phyloP scores from a whole-genome alignment of 2,797 vertebrate species.

The Pseudomugil gertrudae region DNA sequence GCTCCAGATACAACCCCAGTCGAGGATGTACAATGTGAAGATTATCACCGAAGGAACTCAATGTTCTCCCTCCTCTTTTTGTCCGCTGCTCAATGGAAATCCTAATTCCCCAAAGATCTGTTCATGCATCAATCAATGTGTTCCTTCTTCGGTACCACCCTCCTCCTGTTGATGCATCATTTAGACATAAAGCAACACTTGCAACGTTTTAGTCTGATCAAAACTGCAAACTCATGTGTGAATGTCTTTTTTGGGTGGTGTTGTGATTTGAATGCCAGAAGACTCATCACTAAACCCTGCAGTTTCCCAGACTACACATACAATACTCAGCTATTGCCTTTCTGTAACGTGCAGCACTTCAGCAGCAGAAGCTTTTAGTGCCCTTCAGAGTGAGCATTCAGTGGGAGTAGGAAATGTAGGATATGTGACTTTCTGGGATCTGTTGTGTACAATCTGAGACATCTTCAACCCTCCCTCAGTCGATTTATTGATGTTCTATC shows the following conservation, averaged over 20 bases:
- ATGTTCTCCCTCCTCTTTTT: constrained; percentile 26
- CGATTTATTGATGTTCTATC: too few species aligned
- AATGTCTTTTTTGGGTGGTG: constrained; percentile 26
- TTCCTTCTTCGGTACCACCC: constrained; percentile 28
- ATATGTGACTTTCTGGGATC: too few species aligned
- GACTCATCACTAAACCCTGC: constrained; percentile 15
- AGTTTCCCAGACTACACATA: constrained; percentile 11
- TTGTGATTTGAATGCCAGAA: constrained; percentile 17
- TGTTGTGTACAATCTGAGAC: too few species aligned
- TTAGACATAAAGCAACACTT: constrained; percentile 36
- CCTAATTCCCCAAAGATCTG: constrained; percentile 24
- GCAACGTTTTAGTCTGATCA: not conserved
- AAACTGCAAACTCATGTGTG: constrained; percentile 19
- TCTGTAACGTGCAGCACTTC: constrained; percentile 7
- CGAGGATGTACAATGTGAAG: constrained; percentile 13
- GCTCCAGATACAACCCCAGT: constrained; percentile 7
- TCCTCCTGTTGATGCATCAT: constrained; percentile 29
- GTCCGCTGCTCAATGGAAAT: constrained; percentile 32
- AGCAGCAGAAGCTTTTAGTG: not conserved
- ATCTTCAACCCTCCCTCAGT: too few species aligned
- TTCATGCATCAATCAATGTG: constrained; percentile 41
- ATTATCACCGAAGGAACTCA: constrained; percentile 12
- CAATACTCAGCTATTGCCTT: constrained; percentile 1
- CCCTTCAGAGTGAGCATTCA: not conserved
- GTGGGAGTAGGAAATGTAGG: not conserved